Conservation (phyloP, 2,113 vertebrate genomes). For the Cranoglanis bouderius region DNA sequence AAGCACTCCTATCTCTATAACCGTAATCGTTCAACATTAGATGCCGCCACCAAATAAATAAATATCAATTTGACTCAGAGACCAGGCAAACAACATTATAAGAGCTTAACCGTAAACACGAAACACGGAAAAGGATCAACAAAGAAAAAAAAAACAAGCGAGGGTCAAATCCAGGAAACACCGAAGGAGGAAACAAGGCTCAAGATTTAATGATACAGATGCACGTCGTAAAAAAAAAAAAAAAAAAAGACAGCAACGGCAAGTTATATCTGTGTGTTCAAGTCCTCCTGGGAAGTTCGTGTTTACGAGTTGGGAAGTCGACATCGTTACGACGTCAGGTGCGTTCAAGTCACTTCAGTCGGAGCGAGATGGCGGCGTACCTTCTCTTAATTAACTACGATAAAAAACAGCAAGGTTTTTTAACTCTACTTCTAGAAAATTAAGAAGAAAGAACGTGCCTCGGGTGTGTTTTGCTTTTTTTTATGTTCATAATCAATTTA, state of each 20-base stretch:
- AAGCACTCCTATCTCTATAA: neutral
- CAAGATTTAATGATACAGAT: neutral
- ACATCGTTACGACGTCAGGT: no score
- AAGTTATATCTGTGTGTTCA: neutral
- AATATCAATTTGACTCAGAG: neutral
- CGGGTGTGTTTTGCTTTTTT: no score
- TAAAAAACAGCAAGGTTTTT: no score
- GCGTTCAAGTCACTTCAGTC: no score
- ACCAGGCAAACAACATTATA: neutral
- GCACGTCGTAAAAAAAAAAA: neutral
- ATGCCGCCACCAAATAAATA: neutral
- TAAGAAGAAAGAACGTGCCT: no score
- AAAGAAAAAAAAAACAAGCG: neutral
- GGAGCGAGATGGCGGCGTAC: no score
- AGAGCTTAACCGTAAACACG: neutral
- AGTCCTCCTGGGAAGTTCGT: no score
- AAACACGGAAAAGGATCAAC: neutral
- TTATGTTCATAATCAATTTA: no score
- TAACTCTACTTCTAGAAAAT: no score
- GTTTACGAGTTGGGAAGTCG: no score
- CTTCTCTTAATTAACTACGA: no score
- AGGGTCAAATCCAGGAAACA: neutral
- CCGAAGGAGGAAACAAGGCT: neutral
- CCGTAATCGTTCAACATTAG: neutral
- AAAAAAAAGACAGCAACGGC: neutral